Base-by-base conservation (phyloP, 1,140 invertebrate genomes). In the Aphelinus certus region DNA sequence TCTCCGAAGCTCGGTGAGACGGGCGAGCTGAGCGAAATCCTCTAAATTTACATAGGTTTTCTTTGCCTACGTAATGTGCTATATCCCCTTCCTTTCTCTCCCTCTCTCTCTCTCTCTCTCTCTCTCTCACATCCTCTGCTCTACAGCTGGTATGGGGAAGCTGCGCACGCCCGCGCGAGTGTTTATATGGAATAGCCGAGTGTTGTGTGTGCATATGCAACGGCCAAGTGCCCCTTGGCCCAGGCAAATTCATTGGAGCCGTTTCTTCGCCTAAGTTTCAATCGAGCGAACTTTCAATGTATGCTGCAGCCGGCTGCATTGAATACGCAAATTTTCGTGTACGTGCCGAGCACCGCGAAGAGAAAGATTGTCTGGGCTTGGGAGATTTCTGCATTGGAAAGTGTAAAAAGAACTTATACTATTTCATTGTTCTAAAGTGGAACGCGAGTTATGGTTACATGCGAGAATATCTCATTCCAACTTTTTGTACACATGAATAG, bases 11-110 rank as follows among this genome's bases (percentile, higher is more conserved):
- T 67, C 57, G 10, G 53, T 56, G 53, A 55, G 46, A 63, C 9
- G n/a, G 64, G 49, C 57, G 48, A 61, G 56, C 58, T 55, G 48
- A 63, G 61, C 26, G 66, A 68, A 69, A 70, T 70, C 55, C 67
- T 69, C 70, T 58, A 51, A 75, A 70, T 69, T 75, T 56, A 65
- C 73, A 70, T 64, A 58, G 45, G 3, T 75, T 75, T 65, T 51
- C 51, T 63, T 69, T 69, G 49, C 43, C 64, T 73, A 63, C 3
- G 57, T 73, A 68, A 67, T 61, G 9, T 62, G 51, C 51, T 53
- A 9, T 26, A 26, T 26, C 26, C 26, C 26, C 26, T 26, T 26
- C 26, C 26, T 26, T 26, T 26, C 26, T 26, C 26, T 26, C 26
- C 26, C 26, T 64, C 46, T 26, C 26, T 26, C 26, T 26, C 26